A percentile compares a stretch with the other conserved stretches of the same genome.
Evolutionary conservation across 2,113 vertebrate species (phyloP).

Genomic region (Puffinus mauretanicus): DNA sequence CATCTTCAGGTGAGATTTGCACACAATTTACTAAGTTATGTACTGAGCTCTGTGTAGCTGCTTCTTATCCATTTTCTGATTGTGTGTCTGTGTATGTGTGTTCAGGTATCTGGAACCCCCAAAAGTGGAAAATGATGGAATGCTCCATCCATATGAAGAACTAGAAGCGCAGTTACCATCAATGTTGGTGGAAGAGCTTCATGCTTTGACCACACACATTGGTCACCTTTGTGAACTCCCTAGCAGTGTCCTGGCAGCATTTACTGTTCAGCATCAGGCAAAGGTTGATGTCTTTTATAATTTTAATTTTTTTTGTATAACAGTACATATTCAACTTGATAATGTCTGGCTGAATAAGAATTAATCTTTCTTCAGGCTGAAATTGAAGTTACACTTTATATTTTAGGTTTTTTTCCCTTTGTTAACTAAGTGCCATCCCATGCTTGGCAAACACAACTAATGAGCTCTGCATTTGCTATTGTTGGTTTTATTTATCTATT

Average conservation of each 20-base stretch:
- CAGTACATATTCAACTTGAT: background rate
- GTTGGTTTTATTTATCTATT: background rate
- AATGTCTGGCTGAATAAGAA: background rate
- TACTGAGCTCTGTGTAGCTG: background rate
- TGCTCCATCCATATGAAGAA: conserved; percentile 79
- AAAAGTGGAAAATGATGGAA: conserved; percentile 42
- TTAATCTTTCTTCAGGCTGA: background rate
- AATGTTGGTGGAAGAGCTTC: conserved; percentile 85
- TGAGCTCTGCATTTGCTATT: background rate
- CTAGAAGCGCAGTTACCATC: conserved; percentile 86
- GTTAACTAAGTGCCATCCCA: background rate
- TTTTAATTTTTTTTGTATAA: background rate
- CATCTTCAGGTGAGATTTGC: conserved; percentile 84
- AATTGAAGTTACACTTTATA: background rate
- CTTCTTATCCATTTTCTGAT: background rate
- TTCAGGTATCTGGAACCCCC: conserved; percentile 81
- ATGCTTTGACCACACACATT: conserved; percentile 81
- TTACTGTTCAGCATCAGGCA: conserved; percentile 86
- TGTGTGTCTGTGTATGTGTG: background rate
- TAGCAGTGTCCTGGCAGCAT: conserved; percentile 77
- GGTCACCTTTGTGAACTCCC: conserved; percentile 86
- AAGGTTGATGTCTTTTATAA: conserved; percentile 74
- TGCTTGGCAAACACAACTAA: background rate
- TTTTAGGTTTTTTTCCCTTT: background rate
- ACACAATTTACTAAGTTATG: background rate